Evolutionary conservation across 2,888 invertebrate genomes (phyloP).

Genomic region (Perithous albicinctus): DNA sequence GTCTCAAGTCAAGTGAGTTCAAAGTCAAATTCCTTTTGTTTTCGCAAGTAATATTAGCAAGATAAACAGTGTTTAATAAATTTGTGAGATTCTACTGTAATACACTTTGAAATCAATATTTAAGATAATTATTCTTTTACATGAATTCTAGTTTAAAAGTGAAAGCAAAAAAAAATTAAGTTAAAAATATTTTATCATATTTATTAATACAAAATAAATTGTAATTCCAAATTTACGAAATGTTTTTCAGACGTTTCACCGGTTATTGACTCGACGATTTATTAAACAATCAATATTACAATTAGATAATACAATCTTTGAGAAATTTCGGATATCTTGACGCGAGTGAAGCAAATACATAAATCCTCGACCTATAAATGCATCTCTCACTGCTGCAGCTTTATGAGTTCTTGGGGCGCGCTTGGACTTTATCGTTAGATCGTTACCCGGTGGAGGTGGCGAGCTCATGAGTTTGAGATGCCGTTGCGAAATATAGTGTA

Average conservation of each 20-base stretch:
- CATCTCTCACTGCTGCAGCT: conserved; percentile 26
- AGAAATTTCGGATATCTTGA: neutral
- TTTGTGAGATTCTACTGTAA: too few species aligned
- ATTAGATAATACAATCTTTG: neutral
- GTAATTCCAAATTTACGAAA: too few species aligned
- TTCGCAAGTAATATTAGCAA: too few species aligned
- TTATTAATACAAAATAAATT: neutral
- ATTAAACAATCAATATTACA: neutral
- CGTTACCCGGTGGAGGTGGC: conserved; percentile 42
- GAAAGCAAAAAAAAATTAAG: too few species aligned
- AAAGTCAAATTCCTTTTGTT: too few species aligned
- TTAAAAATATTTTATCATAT: too few species aligned
- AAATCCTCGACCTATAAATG: conserved; percentile 50
- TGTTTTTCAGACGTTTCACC: neutral
- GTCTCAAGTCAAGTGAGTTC: too few species aligned
- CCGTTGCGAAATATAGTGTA: conserved; percentile 34
- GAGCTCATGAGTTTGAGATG: conserved; percentile 23
- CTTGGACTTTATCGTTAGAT: conserved; percentile 43
- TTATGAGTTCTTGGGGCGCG: conserved; percentile 28
- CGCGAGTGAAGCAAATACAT: conserved; percentile 31
- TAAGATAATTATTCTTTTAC: too few species aligned
- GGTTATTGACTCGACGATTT: neutral
- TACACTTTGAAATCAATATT: too few species aligned
- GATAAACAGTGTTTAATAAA: too few species aligned
- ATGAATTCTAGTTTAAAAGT: too few species aligned